phyloP scores from a whole-genome alignment of 2,888 invertebrate species.

The Sminthurinus aureus region DNA sequence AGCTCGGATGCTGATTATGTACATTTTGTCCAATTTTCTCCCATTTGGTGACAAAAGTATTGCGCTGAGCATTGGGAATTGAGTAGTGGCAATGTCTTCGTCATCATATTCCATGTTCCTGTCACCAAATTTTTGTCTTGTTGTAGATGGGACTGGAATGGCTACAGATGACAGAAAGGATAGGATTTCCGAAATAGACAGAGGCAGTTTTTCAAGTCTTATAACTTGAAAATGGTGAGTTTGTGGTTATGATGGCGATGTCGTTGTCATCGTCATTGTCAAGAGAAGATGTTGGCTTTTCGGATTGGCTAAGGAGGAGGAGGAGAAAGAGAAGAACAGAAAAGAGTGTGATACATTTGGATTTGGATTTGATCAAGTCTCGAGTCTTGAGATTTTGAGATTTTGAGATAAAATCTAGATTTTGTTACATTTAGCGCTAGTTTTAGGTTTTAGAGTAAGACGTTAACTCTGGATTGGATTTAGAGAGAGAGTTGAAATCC shows the following conservation, averaged over 20 bases:
- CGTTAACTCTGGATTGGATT: neutral
- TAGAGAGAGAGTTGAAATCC: conserved; percentile 20
- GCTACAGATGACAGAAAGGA: neutral
- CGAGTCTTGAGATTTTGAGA: neutral
- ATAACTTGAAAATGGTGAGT: conserved; percentile 14
- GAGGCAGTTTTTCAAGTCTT: neutral
- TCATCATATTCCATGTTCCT: neutral
- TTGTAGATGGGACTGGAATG: neutral
- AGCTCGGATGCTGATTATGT: neutral
- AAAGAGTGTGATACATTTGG: neutral
- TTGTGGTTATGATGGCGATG: conserved; percentile 27
- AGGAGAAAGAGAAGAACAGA: neutral
- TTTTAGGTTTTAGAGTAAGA: no score
- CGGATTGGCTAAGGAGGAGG: neutral
- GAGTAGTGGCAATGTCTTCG: neutral
- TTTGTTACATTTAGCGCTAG: no score
- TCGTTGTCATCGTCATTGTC: neutral
- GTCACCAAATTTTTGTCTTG: neutral
- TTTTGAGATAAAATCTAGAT: no score
- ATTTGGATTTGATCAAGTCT: neutral
- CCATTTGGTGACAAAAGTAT: neutral
- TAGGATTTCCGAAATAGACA: neutral
- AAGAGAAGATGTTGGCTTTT: neutral
- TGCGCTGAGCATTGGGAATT: neutral
- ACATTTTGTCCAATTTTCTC: neutral